A percentile compares a stretch with the other conserved stretches of the same genome.
Evolutionary conservation across 53 echinoderm and acorn worm species (phyloP).

Genomic region (Hippasteria phrygiana): DNA sequence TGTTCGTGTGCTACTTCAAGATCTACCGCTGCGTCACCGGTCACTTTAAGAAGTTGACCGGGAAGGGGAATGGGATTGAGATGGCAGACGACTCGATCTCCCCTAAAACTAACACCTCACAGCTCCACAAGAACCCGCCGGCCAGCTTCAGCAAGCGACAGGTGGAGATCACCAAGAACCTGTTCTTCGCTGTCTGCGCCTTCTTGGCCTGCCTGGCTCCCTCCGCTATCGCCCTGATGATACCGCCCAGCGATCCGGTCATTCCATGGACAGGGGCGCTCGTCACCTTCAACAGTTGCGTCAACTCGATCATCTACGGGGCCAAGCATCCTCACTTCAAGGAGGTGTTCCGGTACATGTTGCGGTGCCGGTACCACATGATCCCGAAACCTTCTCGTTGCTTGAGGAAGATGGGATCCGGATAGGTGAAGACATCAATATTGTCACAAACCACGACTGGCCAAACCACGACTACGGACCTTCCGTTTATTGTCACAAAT

Average conservation of each 20-base stretch:
- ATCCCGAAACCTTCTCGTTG: conserved; percentile 48
- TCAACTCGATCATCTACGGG: conserved; percentile 77
- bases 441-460: no score
- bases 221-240: conserved; percentile 57
- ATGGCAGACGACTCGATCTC: conserved; percentile 5
- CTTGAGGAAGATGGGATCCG: conserved; percentile 16
- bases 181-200: conserved; percentile 74
- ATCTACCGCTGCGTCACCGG: conserved; percentile 69
- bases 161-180: conserved; percentile 75
- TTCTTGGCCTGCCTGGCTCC: conserved; percentile 71
- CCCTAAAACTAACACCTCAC: conserved; percentile 7
- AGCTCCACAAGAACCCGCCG: conserved; percentile 30
- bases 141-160: conserved; percentile 37
- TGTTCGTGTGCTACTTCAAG: conserved; percentile 65
- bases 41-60: conserved; percentile 49
- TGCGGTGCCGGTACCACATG: conserved; percentile 51
- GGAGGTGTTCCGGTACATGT: conserved; percentile 66
- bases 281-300: conserved; percentile 65
- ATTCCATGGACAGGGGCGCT: conserved; percentile 69
- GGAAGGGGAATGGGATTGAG: conserved; percentile 11
- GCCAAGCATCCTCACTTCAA: conserved; percentile 76
- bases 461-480: no score
- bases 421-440: neutral
- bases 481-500: no score
- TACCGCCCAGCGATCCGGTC: conserved; percentile 67